Evolutionary conservation across 2,888 invertebrate genomes (phyloP), one percentile per base, ranked within the genome.

Genomic region (Timema podura): DNA sequence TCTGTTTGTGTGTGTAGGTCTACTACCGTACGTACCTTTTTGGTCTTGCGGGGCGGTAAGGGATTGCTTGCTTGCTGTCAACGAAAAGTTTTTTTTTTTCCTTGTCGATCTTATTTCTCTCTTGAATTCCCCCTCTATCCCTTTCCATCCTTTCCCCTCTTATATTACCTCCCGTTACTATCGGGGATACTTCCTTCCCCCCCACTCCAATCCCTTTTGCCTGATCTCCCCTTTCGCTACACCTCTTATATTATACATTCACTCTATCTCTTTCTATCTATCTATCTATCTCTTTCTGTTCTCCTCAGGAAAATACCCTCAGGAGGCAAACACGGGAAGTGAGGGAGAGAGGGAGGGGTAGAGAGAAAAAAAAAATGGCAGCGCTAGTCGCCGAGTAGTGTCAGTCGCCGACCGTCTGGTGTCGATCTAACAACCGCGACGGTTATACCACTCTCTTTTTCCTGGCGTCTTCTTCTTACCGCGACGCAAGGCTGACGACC

Each of bases 71-170:
- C 65, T 61, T 66, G 65, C 74, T 74, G 74, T 74, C 74, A 74
- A 68, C 74, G 74, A 68, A 69, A 69, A 71, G 69, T 72, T 73
- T 67, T 61, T 70, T 51, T 72, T 73, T 67, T 61, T 70, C 61
- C 71, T 71, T 70, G 70, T 66, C 70, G 73, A 71, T 73, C 74
- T 74, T 74, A 72, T 64, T 51, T n/a, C 61, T 45, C 45, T 61
- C 15, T 57, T 13, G 8, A 16, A 10, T 13, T 61, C 61, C 73
- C 73, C 72, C 74, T 72, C 74, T 73, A 68, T 74, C 75, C 75
- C 76, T 76, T 75, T 75, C 75, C 73, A 83, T 83, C 86, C 85
- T 85, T 85, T 85, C 86, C 84, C 83, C 84, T 83, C 13, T 61
- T 13, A 15, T 13, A 51, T 51, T 82, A 82, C 79, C 83, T 81